Conservation (phyloP, 2,797 vertebrate species). For the Danionella dracula region DNA sequence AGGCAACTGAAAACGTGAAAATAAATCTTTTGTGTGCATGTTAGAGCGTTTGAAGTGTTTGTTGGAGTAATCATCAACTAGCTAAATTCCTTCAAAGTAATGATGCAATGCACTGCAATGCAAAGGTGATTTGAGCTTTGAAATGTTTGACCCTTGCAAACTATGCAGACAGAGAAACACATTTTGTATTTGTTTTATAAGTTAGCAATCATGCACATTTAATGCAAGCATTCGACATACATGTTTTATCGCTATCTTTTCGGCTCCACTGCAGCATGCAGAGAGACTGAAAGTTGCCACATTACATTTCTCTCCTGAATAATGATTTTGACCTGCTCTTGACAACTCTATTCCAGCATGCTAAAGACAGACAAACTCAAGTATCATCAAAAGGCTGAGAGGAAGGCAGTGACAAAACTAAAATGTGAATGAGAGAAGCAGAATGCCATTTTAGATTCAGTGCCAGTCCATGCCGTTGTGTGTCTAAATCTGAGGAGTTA, state of each 20-base stretch:
- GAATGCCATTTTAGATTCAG: slow-evolving; percentile 45
- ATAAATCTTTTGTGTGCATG: slow-evolving; percentile 1
- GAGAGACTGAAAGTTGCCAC: slow-evolving; percentile 7
- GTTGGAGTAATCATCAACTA: slow-evolving; percentile 15
- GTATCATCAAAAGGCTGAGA: slow-evolving; percentile 22
- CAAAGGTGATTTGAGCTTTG: slow-evolving; percentile 6
- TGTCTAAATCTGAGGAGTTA: slow-evolving; percentile 34
- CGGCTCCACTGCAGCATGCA: slow-evolving; percentile 23
- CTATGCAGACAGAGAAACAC: too few species aligned
- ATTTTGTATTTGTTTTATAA: too few species aligned
- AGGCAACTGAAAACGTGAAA: slow-evolving; percentile 9
- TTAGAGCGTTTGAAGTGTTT: neutral
- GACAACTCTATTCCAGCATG: slow-evolving; percentile 24
- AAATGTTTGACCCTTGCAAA: neutral
- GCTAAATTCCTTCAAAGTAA: neutral
- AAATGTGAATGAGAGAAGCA: neutral
- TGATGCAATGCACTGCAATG: neutral
- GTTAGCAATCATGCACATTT: slow-evolving; percentile 23
- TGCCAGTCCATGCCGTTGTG: slow-evolving; percentile 9
- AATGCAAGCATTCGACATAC: slow-evolving; percentile 34
- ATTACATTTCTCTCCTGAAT: slow-evolving; percentile 32
- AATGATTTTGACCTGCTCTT: slow-evolving; percentile 31
- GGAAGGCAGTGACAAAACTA: neutral
- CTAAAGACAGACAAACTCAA: slow-evolving; percentile 28
- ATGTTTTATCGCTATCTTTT: slow-evolving; percentile 29